Evolutionary conservation across 1,140 invertebrate species (phyloP).

Genomic region (Diachasma alloeum): DNA sequence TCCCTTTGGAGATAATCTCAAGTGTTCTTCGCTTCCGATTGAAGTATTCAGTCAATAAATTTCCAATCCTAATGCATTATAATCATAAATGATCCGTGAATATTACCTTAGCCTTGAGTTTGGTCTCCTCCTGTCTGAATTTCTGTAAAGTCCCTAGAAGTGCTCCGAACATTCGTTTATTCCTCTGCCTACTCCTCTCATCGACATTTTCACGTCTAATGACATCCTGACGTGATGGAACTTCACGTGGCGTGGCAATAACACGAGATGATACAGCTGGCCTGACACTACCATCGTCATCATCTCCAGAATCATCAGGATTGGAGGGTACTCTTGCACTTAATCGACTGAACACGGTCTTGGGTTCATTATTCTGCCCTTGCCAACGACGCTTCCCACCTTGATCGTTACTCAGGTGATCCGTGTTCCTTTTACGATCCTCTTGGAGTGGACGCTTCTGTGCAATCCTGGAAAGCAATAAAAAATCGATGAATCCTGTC

Average conservation of each 20-base stretch:
- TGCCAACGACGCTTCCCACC: conserved; percentile 59
- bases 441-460: conserved; percentile 58
- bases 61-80: no score
- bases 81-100: background rate
- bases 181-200: conserved; percentile 83
- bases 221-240: conserved; percentile 78
- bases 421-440: conserved; percentile 53
- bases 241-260: conserved; percentile 71
- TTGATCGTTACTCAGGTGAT: conserved; percentile 60
- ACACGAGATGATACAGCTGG: conserved; percentile 67
- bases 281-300: conserved; percentile 61
- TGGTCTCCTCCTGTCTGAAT: conserved; percentile 94
- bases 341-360: conserved; percentile 68
- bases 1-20: no score
- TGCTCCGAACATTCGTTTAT: conserved; percentile 94
- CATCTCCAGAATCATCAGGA: conserved; percentile 62
- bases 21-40: no score
- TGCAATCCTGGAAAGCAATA: conserved; percentile 41
- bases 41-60: no score
- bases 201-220: conserved; percentile 86
- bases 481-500: no score
- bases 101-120: conserved; percentile 76
- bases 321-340: conserved; percentile 59
- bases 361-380: conserved; percentile 52
- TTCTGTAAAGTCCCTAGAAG: conserved; percentile 93